phyloP scores from a whole-genome alignment of 37 sponge, comb jelly and placozoan genomes.

The Oopsacas minuta region DNA sequence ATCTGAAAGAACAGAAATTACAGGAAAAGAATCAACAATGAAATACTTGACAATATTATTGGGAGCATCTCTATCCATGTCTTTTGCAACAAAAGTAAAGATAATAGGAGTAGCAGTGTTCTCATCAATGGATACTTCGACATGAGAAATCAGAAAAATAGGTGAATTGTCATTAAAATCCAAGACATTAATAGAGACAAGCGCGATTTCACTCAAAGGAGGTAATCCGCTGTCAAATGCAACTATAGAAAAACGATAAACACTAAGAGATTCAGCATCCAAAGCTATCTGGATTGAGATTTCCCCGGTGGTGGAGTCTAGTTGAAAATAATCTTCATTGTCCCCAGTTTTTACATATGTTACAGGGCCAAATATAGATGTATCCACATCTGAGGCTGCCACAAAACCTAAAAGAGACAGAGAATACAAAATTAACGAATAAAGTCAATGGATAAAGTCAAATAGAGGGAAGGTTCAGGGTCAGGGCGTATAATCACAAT shows the following conservation, averaged over 20 bases:
- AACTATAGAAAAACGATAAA: not conserved
- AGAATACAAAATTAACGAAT: too few relatives aligned
- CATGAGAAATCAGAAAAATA: not conserved
- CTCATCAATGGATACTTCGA: not conserved
- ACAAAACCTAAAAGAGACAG: not conserved
- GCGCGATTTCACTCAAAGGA: not conserved
- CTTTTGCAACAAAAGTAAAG: not conserved
- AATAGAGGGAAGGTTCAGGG: too few relatives aligned
- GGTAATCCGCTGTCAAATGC: not conserved
- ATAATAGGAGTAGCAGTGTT: not conserved
- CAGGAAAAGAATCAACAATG: not conserved
- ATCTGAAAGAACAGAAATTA: not conserved
- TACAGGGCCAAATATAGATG: not conserved
- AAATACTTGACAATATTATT: not conserved
- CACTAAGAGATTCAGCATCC: not conserved
- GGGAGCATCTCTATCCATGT: not conserved
- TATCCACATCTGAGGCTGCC: not conserved
- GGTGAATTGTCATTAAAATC: slow-evolving; percentile 3
- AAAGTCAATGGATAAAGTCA: too few relatives aligned
- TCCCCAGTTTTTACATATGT: not conserved
- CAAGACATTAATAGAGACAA: not conserved
- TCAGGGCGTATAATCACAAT: too few relatives aligned
- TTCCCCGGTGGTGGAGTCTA: not conserved
- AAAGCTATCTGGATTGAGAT: not conserved
- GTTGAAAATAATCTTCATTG: not conserved